Percentiles rank a stretch among this genome's conserved stretches.
These are phyloP conservation scores for Cremastobaeus sp. DNA, from an alignment of 2,888 invertebrate species.

Conservation along the genomic window DNA sequence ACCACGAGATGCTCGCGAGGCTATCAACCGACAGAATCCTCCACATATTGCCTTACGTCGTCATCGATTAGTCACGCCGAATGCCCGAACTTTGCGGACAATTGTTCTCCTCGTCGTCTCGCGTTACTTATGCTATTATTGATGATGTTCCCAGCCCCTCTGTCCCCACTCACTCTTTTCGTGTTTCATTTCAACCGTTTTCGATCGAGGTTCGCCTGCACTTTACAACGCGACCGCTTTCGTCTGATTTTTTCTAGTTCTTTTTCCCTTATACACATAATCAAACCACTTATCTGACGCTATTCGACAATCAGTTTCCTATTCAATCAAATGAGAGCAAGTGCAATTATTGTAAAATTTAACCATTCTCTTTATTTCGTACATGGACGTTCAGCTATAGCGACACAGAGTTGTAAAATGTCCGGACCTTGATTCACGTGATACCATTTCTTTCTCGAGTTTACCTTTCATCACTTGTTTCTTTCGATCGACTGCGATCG, in stretches of 20 bases:
- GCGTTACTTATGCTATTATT: conserved; percentile 38
- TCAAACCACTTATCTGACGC: neutral
- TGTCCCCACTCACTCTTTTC: neutral
- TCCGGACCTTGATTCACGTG: conserved; percentile 36
- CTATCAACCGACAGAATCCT: conserved; percentile 85
- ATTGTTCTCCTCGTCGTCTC: conserved; percentile 38
- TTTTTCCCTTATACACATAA: neutral
- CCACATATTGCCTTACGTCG: conserved; percentile 97
- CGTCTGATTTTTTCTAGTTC: neutral
- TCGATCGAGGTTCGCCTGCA: conserved; percentile 39
- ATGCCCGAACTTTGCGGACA: conserved; percentile 30
- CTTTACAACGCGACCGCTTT: conserved; percentile 29
- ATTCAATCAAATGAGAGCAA: conserved; percentile 25
- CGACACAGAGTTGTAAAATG: conserved; percentile 34
- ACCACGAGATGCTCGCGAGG: conserved; percentile 91
- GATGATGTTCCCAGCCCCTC: neutral
- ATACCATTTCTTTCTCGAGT: neutral
- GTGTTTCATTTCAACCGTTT: conserved; percentile 15
- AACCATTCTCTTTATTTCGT: neutral
- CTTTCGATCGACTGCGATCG: conserved; percentile 36
- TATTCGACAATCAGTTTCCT: conserved; percentile 2
- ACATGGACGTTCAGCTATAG: neutral
- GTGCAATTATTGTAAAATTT: conserved; percentile 42
- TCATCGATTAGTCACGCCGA: conserved; percentile 86
- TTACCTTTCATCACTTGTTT: neutral